Percentiles rank a stretch among this genome's conserved stretches.
Evolutionary conservation across 1,140 invertebrate genomes (phyloP).

Genomic region (Sinonovacula constricta): DNA sequence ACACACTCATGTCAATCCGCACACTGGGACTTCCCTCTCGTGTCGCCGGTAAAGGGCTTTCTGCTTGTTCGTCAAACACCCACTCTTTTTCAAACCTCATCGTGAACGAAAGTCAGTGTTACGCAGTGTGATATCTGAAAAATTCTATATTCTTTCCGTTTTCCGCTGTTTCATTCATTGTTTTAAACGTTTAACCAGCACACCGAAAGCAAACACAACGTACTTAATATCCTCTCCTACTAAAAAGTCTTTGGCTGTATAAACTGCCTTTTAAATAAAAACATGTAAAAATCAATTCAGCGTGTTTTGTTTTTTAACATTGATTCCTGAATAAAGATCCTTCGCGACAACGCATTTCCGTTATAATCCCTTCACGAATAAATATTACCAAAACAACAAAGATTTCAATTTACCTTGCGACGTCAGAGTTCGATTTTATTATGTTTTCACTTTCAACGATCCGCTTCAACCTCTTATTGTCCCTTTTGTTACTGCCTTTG

Average conservation of each 20-base stretch:
- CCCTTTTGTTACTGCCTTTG: too few species aligned
- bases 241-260: not conserved
- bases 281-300: not conserved
- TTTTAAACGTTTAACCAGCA: not conserved
- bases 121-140: too few species aligned
- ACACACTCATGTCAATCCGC: constrained; percentile 5
- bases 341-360: too few species aligned
- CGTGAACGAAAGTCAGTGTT: not conserved
- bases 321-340: too few species aligned
- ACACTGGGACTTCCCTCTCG: constrained; percentile 23
- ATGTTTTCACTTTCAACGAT: too few species aligned
- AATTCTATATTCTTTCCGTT: not conserved
- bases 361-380: too few species aligned
- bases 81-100: constrained; percentile 27
- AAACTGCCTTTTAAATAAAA: not conserved
- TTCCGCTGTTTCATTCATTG: not conserved
- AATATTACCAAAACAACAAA: too few species aligned
- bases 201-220: not conserved
- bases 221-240: not conserved
- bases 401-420: too few species aligned
- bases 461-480: too few species aligned
- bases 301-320: too few species aligned
- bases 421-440: too few species aligned
- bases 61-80: constrained; percentile 5
- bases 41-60: constrained; percentile 14